Evolutionary conservation across 1,140 invertebrate genomes (phyloP).

Genomic region (Brachionus rotundiformis): DNA sequence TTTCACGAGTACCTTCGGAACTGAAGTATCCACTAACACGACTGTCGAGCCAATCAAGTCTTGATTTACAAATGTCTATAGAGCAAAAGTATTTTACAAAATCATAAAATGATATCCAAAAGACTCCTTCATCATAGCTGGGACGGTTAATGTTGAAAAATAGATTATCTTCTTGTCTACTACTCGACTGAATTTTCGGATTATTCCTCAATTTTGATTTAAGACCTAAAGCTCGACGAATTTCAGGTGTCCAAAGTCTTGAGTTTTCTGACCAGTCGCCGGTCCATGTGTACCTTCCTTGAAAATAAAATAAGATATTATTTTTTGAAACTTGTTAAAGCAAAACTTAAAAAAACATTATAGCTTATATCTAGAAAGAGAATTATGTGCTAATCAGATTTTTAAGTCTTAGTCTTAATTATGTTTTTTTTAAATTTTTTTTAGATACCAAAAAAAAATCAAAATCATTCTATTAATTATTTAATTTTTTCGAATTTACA

Average conservation of each 20-base stretch:
- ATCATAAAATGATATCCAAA: slow-evolving; percentile 51
- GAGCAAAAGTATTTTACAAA: slow-evolving; percentile 50
- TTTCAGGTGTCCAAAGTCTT: slow-evolving; percentile 28
- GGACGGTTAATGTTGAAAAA: slow-evolving; percentile 25
- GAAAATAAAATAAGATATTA: neutral
- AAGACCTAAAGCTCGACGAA: neutral
- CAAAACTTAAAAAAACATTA: no score
- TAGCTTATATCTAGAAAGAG: no score
- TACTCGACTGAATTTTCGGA: neutral
- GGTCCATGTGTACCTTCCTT: slow-evolving; percentile 44
- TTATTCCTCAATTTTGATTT: neutral
- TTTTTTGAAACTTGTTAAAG: neutral
- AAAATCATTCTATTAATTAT: no score
- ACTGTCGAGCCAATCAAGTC: slow-evolving; percentile 41
- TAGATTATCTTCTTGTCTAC: slow-evolving; percentile 26
- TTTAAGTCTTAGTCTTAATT: no score
- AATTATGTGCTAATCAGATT: no score
- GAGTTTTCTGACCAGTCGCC: slow-evolving; percentile 45
- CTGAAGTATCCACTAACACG: slow-evolving; percentile 38
- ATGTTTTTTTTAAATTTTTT: no score
- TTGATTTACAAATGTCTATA: slow-evolving; percentile 48
- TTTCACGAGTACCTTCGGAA: neutral
- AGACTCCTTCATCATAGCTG: slow-evolving; percentile 29
- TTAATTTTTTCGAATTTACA: no score
- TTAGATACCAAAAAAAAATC: no score